Base-by-base conservation (phyloP, 2,113 vertebrate genomes). In the Amazona guildingii region DNA sequence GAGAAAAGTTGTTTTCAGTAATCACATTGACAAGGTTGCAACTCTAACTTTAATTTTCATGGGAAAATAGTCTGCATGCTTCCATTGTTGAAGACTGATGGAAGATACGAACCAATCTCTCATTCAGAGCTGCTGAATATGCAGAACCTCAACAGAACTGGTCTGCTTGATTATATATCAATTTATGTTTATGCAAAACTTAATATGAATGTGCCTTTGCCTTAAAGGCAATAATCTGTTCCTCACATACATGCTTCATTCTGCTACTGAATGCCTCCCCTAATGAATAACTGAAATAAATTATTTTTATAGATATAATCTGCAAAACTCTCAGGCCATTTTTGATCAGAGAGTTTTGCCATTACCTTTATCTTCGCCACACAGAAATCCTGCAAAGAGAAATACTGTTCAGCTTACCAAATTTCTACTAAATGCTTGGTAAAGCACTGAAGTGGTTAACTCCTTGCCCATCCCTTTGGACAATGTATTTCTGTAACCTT, bases 191-290 rank as follows among this genome's bases (percentile, higher is more conserved):
- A 95, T 92, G 88, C 88, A 88, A 94, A 94, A 92, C 33, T 61
- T 85, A 80, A 70, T 79, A 75, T 27, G 70, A 95, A 92, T 54
- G 41, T 41, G 67, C 75, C 83, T 92, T 86, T 94, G 75, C 90
- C 95, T 94, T 94, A 72, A 94, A 96, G 91, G 81, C 80, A 96
- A 94, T 89, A 94, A 96, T 80, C 92, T 81, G 74, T 94, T 96
- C 83, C 73, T 37, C 51, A 54, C 44, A 87, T n/a, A 78, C 28
- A 84, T 29, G 80, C 35, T 94, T 80, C 67, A 87, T 91, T 94
- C 54, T 57, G 44, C 43, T 90, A 88, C 14, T 51, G 88, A 96
- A 92, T 64, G 69, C 17, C 52, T 63, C 43, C 55, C 59, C 33
- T 97, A 90, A 88, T 67, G 74, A 91, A 90, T 87, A 94, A 92